A percentile compares a stretch with the other conserved stretches of the same genome.
Conservation (phyloP, 2,888 invertebrate genomes). For the Trachelus tabidus region DNA sequence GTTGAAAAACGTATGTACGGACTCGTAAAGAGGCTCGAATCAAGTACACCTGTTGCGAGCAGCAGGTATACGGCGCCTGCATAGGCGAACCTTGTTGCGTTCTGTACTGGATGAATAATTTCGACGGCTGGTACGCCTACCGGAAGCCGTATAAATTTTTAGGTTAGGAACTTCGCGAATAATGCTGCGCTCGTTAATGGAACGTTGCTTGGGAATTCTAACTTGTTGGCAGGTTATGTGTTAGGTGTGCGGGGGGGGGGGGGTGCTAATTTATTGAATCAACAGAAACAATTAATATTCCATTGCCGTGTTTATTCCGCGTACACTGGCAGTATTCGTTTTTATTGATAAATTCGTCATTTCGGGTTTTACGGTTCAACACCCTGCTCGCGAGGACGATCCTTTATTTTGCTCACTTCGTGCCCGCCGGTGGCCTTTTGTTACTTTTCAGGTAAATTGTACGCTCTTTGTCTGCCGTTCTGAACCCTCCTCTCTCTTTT, state of each 20-base stretch:
- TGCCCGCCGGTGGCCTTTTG: neutral
- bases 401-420: neutral
- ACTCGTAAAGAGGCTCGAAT: conserved; percentile 41
- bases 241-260: neutral
- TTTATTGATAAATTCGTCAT: neutral
- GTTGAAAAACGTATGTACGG: conserved; percentile 1
- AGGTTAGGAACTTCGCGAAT: neutral
- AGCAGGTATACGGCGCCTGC: neutral
- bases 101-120: neutral
- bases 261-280: neutral
- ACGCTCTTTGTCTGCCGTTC: neutral
- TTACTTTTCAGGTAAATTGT: neutral
- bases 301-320: neutral
- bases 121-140: neutral
- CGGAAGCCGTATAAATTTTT: neutral
- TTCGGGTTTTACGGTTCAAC: neutral
- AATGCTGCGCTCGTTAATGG: neutral
- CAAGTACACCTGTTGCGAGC: conserved; percentile 43
- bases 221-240: neutral
- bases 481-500: neutral
- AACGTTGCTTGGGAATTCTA: neutral
- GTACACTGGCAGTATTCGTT: neutral
- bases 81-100: neutral
- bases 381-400: neutral
- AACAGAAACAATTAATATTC: neutral